phyloP scores from a whole-genome alignment of 2,888 invertebrate species.

The Cephonodes hylas region DNA sequence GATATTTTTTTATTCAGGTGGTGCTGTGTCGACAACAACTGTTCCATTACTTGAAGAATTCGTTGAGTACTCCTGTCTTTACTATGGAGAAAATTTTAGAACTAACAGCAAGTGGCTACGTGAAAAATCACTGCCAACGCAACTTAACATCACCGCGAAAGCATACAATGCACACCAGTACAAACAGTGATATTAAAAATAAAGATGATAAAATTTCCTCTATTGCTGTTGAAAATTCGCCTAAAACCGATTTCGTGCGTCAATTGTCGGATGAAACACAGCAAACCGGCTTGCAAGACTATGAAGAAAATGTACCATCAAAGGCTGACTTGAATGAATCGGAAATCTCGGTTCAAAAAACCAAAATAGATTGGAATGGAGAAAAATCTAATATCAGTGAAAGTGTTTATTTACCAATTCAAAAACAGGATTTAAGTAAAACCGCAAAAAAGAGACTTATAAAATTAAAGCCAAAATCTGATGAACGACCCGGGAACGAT shows the following conservation, averaged over 20 bases:
- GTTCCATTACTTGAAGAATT: neutral
- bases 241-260: neutral
- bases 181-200: neutral
- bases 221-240: neutral
- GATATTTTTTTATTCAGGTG: neutral
- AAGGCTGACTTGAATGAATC: too few relatives aligned
- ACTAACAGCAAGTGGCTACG: neutral
- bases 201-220: neutral
- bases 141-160: too few relatives aligned
- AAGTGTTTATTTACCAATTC: neutral
- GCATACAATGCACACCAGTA: neutral
- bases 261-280: neutral
- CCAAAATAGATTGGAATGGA: neutral
- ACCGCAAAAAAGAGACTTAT: conserved; percentile 6
- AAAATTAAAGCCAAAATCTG: conserved; percentile 6
- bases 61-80: neutral
- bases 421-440: neutral
- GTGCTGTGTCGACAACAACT: neutral
- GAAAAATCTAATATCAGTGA: neutral
- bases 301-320: neutral
- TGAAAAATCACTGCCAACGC: too few relatives aligned
- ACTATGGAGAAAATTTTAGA: neutral
- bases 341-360: too few relatives aligned
- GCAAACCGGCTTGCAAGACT: neutral
- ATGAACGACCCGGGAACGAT: neutral